Conservation (phyloP, 2,888 invertebrate species). For the Hesperia comma region DNA sequence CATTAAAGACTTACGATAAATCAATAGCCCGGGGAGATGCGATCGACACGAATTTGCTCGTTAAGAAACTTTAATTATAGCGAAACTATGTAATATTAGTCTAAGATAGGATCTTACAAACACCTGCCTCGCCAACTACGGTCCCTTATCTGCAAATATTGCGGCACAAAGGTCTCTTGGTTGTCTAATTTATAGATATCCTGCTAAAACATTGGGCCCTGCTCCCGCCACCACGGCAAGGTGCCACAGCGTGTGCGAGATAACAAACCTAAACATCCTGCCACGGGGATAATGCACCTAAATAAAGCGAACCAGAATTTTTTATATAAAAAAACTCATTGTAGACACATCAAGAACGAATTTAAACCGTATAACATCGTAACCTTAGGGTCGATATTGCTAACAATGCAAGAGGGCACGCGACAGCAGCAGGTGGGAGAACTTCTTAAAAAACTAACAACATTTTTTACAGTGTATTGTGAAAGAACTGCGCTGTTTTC, state of each 20-base stretch:
- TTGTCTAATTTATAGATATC: constrained; percentile 71
- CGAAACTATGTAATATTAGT: constrained; percentile 56
- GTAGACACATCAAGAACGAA: constrained; percentile 34
- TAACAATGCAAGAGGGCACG: constrained; percentile 58
- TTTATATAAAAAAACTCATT: constrained; percentile 73
- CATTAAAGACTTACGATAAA: background rate
- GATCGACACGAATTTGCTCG: constrained; percentile 9
- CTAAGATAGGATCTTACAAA: constrained; percentile 62
- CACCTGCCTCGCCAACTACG: constrained; percentile 75
- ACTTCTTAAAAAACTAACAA: constrained; percentile 76
- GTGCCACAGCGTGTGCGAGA: constrained; percentile 79
- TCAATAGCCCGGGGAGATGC: constrained; percentile 10
- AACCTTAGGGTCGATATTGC: constrained; percentile 45
- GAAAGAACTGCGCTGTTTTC: constrained; percentile 65
- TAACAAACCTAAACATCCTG: constrained; percentile 80
- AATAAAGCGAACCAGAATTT: constrained; percentile 63
- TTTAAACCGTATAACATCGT: constrained; percentile 43
- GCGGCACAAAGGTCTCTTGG: constrained; percentile 68
- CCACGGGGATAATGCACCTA: constrained; percentile 68
- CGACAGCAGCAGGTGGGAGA: constrained; percentile 81
- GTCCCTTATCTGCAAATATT: constrained; percentile 70
- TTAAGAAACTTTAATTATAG: constrained; percentile 65
- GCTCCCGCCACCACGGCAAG: constrained; percentile 66
- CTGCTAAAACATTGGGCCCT: constrained; percentile 59
- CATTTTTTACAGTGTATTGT: constrained; percentile 69